A percentile compares a stretch with the other conserved stretches of the same genome.
Evolutionary conservation across 2,888 invertebrate species (phyloP).

Genomic region (Tolmerus cingulatus): DNA sequence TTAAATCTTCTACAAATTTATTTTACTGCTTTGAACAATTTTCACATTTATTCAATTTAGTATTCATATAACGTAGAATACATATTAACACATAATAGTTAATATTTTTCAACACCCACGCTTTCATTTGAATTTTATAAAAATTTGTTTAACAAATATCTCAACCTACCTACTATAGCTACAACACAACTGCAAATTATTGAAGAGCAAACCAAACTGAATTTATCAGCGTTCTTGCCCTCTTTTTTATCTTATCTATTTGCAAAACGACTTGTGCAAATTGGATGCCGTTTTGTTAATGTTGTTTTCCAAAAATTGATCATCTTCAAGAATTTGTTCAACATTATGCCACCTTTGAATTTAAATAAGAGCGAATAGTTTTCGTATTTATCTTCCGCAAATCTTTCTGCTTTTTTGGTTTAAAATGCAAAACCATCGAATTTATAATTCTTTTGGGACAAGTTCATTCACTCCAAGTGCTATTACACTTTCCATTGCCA

Average conservation of each 20-base stretch:
- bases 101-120: background rate
- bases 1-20: background rate
- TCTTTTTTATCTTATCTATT: background rate
- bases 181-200: background rate
- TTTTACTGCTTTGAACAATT: background rate
- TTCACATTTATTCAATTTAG: background rate
- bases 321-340: background rate
- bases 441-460: background rate
- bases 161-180: background rate
- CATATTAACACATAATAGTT: background rate
- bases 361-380: background rate
- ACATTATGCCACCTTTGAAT: background rate
- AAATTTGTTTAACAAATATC: background rate
- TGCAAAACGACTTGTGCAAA: background rate
- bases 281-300: background rate
- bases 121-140: background rate
- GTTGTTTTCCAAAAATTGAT: background rate
- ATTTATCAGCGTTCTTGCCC: background rate
- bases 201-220: background rate
- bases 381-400: background rate
- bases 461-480: background rate
- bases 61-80: background rate
- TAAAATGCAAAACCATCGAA: background rate
- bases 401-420: background rate
- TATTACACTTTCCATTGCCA: background rate